Evolutionary conservation across 2,888 invertebrate species (phyloP), one percentile per base, ranked within the genome.

Genomic region (Cataglyphis livida): DNA sequence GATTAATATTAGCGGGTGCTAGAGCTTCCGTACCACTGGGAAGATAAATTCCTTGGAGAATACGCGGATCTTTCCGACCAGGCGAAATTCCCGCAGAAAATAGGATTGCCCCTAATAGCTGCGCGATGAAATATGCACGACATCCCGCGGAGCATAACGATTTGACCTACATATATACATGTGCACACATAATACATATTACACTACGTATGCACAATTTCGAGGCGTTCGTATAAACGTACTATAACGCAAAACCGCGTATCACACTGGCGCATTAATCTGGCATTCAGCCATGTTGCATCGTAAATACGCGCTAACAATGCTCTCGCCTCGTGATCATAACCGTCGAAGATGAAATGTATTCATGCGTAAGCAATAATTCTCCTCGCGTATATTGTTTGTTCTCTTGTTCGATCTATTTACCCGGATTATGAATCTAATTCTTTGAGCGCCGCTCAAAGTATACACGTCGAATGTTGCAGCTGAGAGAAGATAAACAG

Each of bases 201-300:
- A 48, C 35, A 35, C 70, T 35, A 28, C 41, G 61, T 54, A 71
- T 71, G 62, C 73, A 79, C 57, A 84, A 83, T 82, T 86, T 85
- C 59, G 57, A 25, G 21, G 44, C 64, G 66, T 83, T 25, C 81
- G 83, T 83, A 84, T 74, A 57, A 66, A 78, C 78, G 66, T 48
- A 28, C 68, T 66, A 44, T 71, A 51, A 51, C 44, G 59, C 35
- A 76, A 65, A 74, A 61, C 57, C 64, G 76, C 85, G 83, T 87
- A 86, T 79, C 61, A 86, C 84, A 87, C 90, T 92, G 92, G 89
- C 92, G 90, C 90, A 90, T 91, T 91, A 91, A 86, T 84, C 88
- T 93, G 93, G 93, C 93, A 90, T 82, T 44, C 18, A 76, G 93
- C 93, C 93, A 93, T 87, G 78, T 84, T 84, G 91, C 90, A 85